These are phyloP conservation scores for Pheucticus melanocephalus DNA, from an alignment of 2,113 vertebrate species.

Conservation along the genomic window DNA sequence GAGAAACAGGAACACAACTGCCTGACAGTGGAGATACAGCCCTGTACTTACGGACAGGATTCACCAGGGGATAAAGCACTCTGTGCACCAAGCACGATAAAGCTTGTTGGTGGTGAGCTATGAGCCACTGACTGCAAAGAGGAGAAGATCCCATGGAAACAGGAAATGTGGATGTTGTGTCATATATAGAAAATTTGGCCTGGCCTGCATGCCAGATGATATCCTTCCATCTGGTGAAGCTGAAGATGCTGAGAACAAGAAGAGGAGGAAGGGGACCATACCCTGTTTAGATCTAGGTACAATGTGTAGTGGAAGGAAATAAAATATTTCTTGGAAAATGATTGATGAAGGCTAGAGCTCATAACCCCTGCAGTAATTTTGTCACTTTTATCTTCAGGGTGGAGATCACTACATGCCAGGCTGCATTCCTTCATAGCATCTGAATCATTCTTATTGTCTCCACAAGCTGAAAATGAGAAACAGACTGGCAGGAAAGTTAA, in stretches of 20 bases:
- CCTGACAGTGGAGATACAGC: background rate
- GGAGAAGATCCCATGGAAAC: background rate
- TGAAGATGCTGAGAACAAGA: slow-evolving; percentile 10
- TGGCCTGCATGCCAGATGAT: slow-evolving; percentile 50
- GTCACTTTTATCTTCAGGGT: slow-evolving; percentile 51
- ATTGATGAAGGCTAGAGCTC: slow-evolving; percentile 39
- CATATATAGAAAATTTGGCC: background rate
- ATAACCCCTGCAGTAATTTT: slow-evolving; percentile 38
- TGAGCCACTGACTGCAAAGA: background rate
- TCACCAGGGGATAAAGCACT: background rate
- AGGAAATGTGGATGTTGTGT: background rate
- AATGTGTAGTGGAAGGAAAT: background rate
- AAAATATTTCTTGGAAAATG: slow-evolving; percentile 22
- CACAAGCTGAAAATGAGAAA: slow-evolving; percentile 65
- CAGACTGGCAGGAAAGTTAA: slow-evolving; percentile 53
- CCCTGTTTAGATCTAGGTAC: background rate
- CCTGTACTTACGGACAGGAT: background rate
- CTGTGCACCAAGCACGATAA: background rate
- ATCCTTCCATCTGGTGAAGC: slow-evolving; percentile 20
- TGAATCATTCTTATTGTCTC: slow-evolving; percentile 64
- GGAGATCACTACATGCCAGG: slow-evolving; percentile 33
- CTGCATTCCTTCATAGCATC: slow-evolving; percentile 56
- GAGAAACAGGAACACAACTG: background rate
- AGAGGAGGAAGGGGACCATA: background rate
- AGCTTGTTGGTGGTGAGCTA: background rate